Base-by-base conservation (phyloP, 2,888 invertebrate genomes). In the Nomada goodeniana region DNA sequence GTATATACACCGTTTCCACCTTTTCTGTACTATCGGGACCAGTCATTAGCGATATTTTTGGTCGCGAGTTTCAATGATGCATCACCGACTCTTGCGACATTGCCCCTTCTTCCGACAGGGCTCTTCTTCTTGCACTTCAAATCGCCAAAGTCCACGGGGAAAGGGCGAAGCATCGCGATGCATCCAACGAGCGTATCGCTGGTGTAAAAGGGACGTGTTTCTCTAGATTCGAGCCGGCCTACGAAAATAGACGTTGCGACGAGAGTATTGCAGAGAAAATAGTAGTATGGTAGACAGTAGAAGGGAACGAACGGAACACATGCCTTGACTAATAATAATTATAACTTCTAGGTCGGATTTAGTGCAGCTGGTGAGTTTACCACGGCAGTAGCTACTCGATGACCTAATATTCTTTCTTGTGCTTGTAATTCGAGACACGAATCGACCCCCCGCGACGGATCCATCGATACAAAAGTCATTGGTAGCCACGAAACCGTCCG, bases 341-440 rank as follows among this genome's bases (percentile, higher is more conserved):
- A 88, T 89, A 89, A 90, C 89, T 87, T 89, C 82, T 88, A 85
- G 89, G 86, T 84, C 89, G 76, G 29, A 68, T 80, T 80, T 70
- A 73, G 84, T 74, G 61, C 76, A 44, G 64, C 64, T 42, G 76
- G 72, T 76, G 67, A 82, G 72, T 72, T 80, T 81, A 68, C 57
- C 74, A 61, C 70, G 74, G 65, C 42, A 67, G 57, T 71, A 76
- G 71, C 64, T 59, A 60, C 77, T 47, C 73, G 77, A 83, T 76
- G 71, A 74, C 71, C 81, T 57, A 80, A 74, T 67, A 67, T 80
- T 67, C 67, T 80, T 76, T 70, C 64, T 36, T 52, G 57, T 26
- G n/a, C 50, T 18, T 20, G 71, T 73, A 36, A 71, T 76, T 23
- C 44, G 59, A 68, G 47, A 64, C 23, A 69, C 84, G 80, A 84